Base-by-base conservation (phyloP, 2,113 vertebrate species). In the Percopsis transmontana region DNA sequence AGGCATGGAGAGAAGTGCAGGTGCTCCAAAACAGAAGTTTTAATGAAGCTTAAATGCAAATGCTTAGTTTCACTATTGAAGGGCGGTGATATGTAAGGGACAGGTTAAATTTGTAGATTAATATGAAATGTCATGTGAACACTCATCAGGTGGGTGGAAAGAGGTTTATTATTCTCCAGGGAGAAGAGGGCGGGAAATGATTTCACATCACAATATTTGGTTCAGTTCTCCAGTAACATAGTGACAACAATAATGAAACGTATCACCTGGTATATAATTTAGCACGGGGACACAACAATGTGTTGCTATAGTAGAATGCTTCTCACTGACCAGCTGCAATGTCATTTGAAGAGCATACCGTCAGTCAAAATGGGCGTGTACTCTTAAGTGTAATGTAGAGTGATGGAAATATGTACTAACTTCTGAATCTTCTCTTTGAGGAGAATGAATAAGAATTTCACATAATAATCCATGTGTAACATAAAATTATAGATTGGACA, bases 281-380 rank as follows among this genome's bases (percentile, higher is more conserved):
- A 65, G 42, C 57, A 62, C 73, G 79, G 41, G 83, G 81, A 82
- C 76, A 62, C 71, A 77, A 81, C 78, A 70, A 67, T 41, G 47
- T 50, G 70, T 76, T 70, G 54, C 74, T 33, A 61, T 54, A 57
- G 62, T 7, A 41, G 60, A 41, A 10, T 24, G 9, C 39, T 33
- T 38, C 18, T 38, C 8, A 27, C 8, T 39, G 27, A 9, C 27
- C 18, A 7, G 3, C 21, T 24, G 51, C 21, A 10, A 21, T 23
- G 51, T 38, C 3, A 18, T 39, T 56, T 12, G 19, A 18, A 13
- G 51, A 21, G 11, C 51, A 53, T 2, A 11, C 54, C n/a, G 33
- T 39, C 52, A 54, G 10, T 53, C 51, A 53, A 47, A 47, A n/a
- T 16, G 44, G 0, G n/a, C 5, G 44, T 13, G 27, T 7, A 6